Conservation (phyloP, 2,113 vertebrate species). For the Haemorhous mexicanus region DNA sequence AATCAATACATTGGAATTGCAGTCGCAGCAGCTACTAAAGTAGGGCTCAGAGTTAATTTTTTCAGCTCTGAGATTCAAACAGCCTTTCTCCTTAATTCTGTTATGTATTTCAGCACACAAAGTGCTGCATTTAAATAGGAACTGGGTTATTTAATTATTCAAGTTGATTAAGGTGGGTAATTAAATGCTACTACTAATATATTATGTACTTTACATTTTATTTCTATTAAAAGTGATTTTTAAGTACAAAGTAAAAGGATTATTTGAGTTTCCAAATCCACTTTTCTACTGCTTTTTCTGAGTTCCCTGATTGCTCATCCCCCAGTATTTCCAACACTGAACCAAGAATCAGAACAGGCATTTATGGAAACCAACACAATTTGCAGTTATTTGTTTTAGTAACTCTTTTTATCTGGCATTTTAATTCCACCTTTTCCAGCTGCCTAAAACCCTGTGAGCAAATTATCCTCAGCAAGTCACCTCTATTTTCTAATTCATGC, state of each 20-base stretch:
- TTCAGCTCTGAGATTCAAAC: neutral
- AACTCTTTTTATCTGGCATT: neutral
- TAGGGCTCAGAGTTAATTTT: neutral
- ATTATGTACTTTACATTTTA: neutral
- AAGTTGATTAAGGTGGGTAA: conserved; percentile 31
- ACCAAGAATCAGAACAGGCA: neutral
- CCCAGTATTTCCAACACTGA: neutral
- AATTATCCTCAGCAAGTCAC: neutral
- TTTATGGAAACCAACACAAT: neutral
- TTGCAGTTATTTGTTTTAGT: neutral
- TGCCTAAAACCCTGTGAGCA: neutral
- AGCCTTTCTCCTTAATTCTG: neutral
- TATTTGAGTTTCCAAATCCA: neutral
- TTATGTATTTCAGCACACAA: neutral
- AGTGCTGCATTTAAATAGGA: neutral
- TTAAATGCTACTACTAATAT: neutral
- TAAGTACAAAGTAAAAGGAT: neutral
- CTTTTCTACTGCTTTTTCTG: neutral
- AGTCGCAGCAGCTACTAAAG: neutral
- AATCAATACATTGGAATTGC: neutral
- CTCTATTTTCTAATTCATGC: neutral
- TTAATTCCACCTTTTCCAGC: neutral
- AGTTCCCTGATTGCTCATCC: neutral
- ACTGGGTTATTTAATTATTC: conserved; percentile 23
- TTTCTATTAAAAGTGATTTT: neutral